Base-by-base conservation (phyloP, 35 echinoderm and acorn worm genomes). In the Hemicentrotus pulcherrimus region DNA sequence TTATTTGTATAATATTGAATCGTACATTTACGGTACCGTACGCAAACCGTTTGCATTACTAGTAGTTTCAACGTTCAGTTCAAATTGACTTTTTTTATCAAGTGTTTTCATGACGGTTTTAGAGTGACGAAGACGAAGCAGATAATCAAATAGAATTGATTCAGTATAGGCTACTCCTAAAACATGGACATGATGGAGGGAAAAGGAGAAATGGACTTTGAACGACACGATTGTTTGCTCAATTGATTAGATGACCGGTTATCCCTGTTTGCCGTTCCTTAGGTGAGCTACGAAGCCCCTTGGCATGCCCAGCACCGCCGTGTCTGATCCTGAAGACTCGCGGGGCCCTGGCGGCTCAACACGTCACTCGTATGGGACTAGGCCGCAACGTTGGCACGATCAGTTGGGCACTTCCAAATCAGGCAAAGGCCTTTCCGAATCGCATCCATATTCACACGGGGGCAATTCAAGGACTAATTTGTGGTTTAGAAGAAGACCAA, bases 401-500 rank as follows among this genome's bases (percentile, higher is more conserved):
- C 32, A 41, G n/a, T 90, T 15, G 14, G 88, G 46, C 32, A 41
- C 32, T 46, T 46, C 87, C 32, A 89, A 35, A 89, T 7, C 87
- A 46, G 28, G 87, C 87, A 47, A 6, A 47, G 7, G 4, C 32
- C 32, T 33, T 90, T 41, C 88, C 10, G 88, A 90, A 24, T 47
- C 32, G 88, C 24, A 32, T 90, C 31, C 65, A 4, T 78, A 41
- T 41, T 24, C 88, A 90, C 32, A 33, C 46, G 32, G 4, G 19
- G 32, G 88, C 6, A 32, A 90, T 1, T 2, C 88, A 90, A 33
- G 32, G 14, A 41, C 88, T 41, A 33, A 90, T 47, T 47, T 22
- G 88, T 90, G 88, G 32, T 90, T 90, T 32, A 90, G 88, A 47
- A 90, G 88, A 41, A 33, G 88, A 41, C 46, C n/a, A 41, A 90